A percentile compares a stretch with the other conserved stretches of the same genome.
Evolutionary conservation across 2,888 invertebrate species (phyloP).

Genomic region (Lithophane semibrunnea): DNA sequence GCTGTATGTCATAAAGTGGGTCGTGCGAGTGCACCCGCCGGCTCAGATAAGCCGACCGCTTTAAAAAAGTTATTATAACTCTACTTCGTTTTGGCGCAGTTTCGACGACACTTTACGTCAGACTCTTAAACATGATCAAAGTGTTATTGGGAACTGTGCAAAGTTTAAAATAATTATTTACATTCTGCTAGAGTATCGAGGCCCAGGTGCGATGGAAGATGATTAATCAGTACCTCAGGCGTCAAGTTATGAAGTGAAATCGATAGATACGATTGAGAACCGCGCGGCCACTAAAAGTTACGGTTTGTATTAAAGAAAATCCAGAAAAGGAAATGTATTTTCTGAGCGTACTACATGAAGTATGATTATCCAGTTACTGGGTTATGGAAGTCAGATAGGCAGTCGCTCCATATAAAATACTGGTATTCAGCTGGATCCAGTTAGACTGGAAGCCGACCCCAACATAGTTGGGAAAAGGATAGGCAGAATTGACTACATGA

Average conservation of each 20-base stretch:
- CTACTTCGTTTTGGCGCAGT: slow-evolving; percentile 66
- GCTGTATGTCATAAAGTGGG: slow-evolving; percentile 78
- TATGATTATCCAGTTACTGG: background rate
- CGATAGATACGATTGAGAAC: slow-evolving; percentile 46
- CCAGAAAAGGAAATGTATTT: slow-evolving; percentile 18
- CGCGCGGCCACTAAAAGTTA: slow-evolving; percentile 5
- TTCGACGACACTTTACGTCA: slow-evolving; percentile 46
- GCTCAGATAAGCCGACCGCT: slow-evolving; percentile 78
- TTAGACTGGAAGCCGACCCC: too few relatives aligned
- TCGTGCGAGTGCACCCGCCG: slow-evolving; percentile 76
- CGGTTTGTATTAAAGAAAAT: slow-evolving; percentile 14
- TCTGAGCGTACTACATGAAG: slow-evolving; percentile 11
- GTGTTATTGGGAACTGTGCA: slow-evolving; percentile 30
- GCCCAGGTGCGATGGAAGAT: slow-evolving; percentile 44
- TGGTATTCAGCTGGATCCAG: too few relatives aligned
- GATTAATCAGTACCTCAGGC: slow-evolving; percentile 42
- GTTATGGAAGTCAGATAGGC: too few relatives aligned
- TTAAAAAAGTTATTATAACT: slow-evolving; percentile 75
- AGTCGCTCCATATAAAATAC: too few relatives aligned
- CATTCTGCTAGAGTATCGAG: slow-evolving; percentile 14
- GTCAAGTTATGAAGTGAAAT: slow-evolving; percentile 54
- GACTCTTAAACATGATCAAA: slow-evolving; percentile 43
- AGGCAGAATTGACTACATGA: background rate
- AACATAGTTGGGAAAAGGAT: too few relatives aligned
- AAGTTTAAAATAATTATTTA: slow-evolving; percentile 36